Base-by-base conservation (phyloP, 1,140 invertebrate species). In the Tetramorium simillimum region DNA sequence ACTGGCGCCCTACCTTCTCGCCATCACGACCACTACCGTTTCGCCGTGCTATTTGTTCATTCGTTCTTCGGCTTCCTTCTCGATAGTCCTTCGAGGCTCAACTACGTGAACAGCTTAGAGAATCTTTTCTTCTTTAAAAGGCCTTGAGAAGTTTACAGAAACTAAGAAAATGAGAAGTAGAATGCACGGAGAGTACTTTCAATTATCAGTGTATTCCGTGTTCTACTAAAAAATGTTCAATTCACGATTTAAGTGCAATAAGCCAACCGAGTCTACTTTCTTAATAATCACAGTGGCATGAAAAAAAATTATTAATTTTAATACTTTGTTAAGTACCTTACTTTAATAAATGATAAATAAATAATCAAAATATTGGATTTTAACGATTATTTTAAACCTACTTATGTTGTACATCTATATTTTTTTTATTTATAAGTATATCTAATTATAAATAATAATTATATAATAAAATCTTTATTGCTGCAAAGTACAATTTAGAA, bases 21-120 rank as follows among this genome's bases (percentile, higher is more conserved):
- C 37, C 58, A 53, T 21, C 76, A 72, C 60, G 40, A 81, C 24
- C 51, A 28, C 40, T 76, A 58, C 75, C 46, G 67, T 87, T 87
- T 89, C 28, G 16, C 40, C 37, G 60, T 21, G 18, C 56, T 51
- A 43, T 65, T 63, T 28, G 78, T 70, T 72, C 51, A 21, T 72
- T 72, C 10, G 67, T 82, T 73, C 53, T 18, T 21, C 5, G 28
- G 18, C 43, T 40, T 6, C 49, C 21, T 85, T 73, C 80, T 81
- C 67, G 62, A 88, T 86, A 51, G 37, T 63, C 37, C 43, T 62
- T 77, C 58, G 3, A 65, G 53, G 40, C n/a, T 58, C 51, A 62
- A 24, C 21, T 40, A 78, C 51, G 16, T 75, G 37, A 77, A 78
- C 43, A 18, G 14, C 76, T 72, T 58, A 85, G 21, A 62, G 51